Evolutionary conservation across 2,797 vertebrate species (phyloP).

Genomic region (Brachyrhaphis roseni): DNA sequence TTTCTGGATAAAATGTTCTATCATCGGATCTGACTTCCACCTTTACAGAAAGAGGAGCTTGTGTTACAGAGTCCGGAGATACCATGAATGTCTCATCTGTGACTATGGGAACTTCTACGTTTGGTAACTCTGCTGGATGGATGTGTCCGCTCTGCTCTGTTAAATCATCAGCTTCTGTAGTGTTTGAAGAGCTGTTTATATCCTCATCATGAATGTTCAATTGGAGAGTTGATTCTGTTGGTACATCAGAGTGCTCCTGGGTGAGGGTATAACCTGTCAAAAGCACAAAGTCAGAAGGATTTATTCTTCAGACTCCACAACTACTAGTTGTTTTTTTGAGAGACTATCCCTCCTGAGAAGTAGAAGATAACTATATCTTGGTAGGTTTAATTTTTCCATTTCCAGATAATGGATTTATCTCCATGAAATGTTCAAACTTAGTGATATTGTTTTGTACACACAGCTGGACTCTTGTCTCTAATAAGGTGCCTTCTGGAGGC

Average conservation of each 20-base stretch:
- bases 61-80: slow-evolving; percentile 35
- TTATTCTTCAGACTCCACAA: background rate
- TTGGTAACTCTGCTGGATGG: slow-evolving; percentile 18
- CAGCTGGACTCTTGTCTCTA: background rate
- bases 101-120: slow-evolving; percentile 26
- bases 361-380: background rate
- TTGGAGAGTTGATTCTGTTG: slow-evolving; percentile 10
- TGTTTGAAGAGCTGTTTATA: slow-evolving; percentile 23
- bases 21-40: slow-evolving; percentile 47
- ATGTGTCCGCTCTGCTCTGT: slow-evolving; percentile 36
- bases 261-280: slow-evolving; percentile 50
- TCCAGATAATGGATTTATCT: background rate
- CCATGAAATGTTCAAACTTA: background rate
- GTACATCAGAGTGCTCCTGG: slow-evolving; percentile 20
- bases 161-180: slow-evolving; percentile 23
- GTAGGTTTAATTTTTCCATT: background rate
- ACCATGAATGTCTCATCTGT: slow-evolving; percentile 38
- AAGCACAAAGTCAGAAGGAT: background rate
- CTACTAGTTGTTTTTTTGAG: background rate
- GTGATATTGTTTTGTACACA: background rate
- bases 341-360: background rate
- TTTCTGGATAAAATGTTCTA: slow-evolving; percentile 43
- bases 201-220: slow-evolving; percentile 25
- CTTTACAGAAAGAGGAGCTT: slow-evolving; percentile 26
- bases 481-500: background rate